phyloP scores from a whole-genome alignment of 2,113 vertebrate genomes.

The Orycteropus afer region DNA sequence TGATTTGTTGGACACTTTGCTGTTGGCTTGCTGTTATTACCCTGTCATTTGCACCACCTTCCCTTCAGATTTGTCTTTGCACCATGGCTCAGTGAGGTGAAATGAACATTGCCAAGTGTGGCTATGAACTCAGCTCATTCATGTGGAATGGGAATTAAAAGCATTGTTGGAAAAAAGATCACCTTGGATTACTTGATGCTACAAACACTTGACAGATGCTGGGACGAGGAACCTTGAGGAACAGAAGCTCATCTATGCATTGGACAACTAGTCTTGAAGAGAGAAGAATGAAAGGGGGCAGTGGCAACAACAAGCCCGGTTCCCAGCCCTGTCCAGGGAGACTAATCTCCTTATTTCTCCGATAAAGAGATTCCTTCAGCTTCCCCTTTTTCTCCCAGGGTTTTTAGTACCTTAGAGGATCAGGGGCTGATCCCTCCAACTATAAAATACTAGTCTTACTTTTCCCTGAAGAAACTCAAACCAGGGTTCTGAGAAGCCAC shows the following conservation, averaged over 20 bases:
- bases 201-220: background rate
- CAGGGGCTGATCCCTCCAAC: background rate
- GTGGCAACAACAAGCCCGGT: background rate
- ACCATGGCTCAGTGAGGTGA: background rate
- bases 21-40: constrained; percentile 68
- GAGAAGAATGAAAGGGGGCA: background rate
- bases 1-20: constrained; percentile 57
- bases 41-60: constrained; percentile 69
- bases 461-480: background rate
- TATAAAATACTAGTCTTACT: background rate
- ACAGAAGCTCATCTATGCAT: background rate
- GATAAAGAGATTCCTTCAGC: background rate
- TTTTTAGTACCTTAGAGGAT: background rate
- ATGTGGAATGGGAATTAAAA: constrained; percentile 13
- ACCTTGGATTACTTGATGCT: background rate
- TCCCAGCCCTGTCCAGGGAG: background rate
- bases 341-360: background rate
- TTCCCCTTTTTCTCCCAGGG: background rate
- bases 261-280: background rate
- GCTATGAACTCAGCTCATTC: constrained; percentile 46
- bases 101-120: constrained; percentile 63
- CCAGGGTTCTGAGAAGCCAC: background rate
- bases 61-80: constrained; percentile 65
- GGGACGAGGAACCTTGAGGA: background rate
- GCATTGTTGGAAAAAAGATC: background rate